Evolutionary conservation across 2,888 invertebrate genomes (phyloP).

Genomic region (Nomada ruficornis): DNA sequence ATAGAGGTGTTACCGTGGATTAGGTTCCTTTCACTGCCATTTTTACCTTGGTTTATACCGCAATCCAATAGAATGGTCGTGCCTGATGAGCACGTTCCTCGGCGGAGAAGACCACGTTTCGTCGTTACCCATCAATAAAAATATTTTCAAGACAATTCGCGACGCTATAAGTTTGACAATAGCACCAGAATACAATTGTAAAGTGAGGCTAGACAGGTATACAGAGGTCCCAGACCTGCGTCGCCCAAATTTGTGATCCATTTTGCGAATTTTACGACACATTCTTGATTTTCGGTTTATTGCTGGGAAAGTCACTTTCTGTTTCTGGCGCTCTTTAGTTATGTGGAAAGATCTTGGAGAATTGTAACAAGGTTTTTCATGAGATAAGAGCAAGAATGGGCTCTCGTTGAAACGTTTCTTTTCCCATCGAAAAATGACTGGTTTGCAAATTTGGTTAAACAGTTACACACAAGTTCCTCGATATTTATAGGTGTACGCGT

Average conservation of each 20-base stretch:
- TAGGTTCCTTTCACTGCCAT: not conserved
- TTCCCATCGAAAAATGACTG: no score
- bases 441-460: no score
- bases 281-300: slow-evolving; percentile 12
- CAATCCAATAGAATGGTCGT: no score
- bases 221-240: no score
- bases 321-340: not conserved
- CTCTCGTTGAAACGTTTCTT: no score
- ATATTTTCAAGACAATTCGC: not conserved
- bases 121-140: slow-evolving; percentile 27
- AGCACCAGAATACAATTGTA: no score
- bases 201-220: no score
- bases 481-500: no score
- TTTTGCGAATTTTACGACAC: slow-evolving; percentile 8
- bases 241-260: no score
- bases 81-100: not conserved
- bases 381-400: no score
- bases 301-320: slow-evolving; percentile 18
- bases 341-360: not conserved
- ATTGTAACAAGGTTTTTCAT: not conserved
- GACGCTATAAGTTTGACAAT: not conserved
- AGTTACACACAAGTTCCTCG: no score
- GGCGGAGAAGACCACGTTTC: not conserved
- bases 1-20: not conserved
- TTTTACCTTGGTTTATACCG: not conserved